Evolutionary conservation across 2,888 invertebrate species (phyloP), one percentile per base, ranked within the genome.

Genomic region (Caenorhabditis imperialis): DNA sequence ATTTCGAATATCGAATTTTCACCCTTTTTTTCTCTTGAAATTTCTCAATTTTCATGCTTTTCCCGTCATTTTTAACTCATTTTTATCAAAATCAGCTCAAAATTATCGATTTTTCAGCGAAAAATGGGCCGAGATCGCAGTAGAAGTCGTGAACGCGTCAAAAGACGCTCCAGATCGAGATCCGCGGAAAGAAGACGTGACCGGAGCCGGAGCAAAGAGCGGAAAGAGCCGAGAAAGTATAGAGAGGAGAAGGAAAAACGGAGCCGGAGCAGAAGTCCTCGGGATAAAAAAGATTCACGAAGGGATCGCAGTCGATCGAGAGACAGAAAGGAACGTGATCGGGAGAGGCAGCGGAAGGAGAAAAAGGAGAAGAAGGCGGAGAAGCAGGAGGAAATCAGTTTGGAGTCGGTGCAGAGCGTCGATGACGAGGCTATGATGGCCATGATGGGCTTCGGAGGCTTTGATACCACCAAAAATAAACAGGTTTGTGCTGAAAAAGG

Each of bases 381-480:
- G 30, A 67, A 58, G 35, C 35, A 35, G 35, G 63, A 63, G 35
- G 65, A 71, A 48, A 73, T 77, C 25, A 58, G 60, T 22, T 37
- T 75, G 35, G 63, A 70, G 38, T 69, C 51, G 25, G 38, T 70
- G 5, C 62, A 67, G 42, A 30, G 48, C 38, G 60, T 25, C 20
- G 75, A 75, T 23, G 84, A 87, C 7, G 85, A 85, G 22, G 84
- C 85, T 10, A 79, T 86, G 79, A 80, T 79, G 77, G 80, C 78
- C 27, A 60, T 94, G 73, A 97, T 99, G 97, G 99, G 98, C 18
- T 99, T 99, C 89, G 93, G 94, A 89, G 93, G 92, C 76, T 99
- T 99, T 89, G 94, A 96, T 88, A 92, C 94, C 0, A 97, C 98
- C 0, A 98, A 99, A 69, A 86, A 86, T 58, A 86, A 84, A 55